These are phyloP conservation scores for Dipus sagitta DNA, from an alignment of 2,797 vertebrate species.

Conservation along the genomic window DNA sequence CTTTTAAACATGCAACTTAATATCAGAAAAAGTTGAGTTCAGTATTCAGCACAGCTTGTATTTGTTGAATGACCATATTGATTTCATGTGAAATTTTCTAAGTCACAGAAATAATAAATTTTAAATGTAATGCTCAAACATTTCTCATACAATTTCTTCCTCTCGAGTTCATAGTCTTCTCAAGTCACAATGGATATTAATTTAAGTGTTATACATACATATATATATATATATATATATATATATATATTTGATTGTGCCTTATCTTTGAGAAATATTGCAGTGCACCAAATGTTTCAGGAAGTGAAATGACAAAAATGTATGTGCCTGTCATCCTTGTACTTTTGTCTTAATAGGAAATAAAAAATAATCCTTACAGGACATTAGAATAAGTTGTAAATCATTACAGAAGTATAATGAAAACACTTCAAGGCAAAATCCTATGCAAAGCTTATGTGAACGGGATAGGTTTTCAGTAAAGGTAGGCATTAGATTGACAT, in stretches of 20 bases:
- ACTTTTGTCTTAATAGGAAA: not conserved
- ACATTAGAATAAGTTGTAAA: not conserved
- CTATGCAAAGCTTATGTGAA: not conserved
- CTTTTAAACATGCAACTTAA: slow-evolving; percentile 59
- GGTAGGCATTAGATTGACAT: not conserved
- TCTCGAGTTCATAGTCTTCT: slow-evolving; percentile 12
- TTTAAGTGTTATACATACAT: not conserved
- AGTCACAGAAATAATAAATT: slow-evolving; percentile 68
- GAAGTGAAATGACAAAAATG: slow-evolving; percentile 10
- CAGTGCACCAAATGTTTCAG: not conserved
- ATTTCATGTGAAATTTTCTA: slow-evolving; percentile 78
- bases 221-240: no score
- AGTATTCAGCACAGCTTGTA: not conserved
- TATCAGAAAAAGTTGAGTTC: slow-evolving; percentile 62
- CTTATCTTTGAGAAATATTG: slow-evolving; percentile 30
- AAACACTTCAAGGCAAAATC: not conserved
- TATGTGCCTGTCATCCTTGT: not conserved
- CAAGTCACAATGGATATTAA: slow-evolving; percentile 35
- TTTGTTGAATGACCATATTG: slow-evolving; percentile 58
- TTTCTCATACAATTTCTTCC: slow-evolving; percentile 38
- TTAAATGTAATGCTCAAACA: slow-evolving; percentile 52
- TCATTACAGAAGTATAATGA: not conserved
- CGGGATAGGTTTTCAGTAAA: not conserved
- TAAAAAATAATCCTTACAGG: not conserved
- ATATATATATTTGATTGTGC: no score